Conservation (phyloP, 2,113 vertebrate species). For the Proterorhinus semilunaris region DNA sequence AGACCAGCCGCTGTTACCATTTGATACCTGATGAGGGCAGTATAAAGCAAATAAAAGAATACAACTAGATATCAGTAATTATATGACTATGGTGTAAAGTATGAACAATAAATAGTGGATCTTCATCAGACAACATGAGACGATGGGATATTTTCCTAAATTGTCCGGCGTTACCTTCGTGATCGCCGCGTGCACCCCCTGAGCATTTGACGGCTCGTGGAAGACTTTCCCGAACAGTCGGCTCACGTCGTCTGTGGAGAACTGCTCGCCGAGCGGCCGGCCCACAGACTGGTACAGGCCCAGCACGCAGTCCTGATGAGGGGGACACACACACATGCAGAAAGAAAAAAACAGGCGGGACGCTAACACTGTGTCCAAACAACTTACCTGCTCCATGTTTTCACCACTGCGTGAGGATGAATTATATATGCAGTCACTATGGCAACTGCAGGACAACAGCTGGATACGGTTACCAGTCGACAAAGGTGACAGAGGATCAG, state of each 20-base stretch:
- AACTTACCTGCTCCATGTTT: conserved; percentile 67
- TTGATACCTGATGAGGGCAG: conserved; percentile 54
- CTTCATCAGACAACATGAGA: background rate
- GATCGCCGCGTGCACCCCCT: conserved; percentile 58
- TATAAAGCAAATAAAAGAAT: background rate
- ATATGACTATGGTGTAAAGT: background rate
- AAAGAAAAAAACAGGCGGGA: background rate
- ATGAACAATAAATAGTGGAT: background rate
- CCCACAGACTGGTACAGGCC: conserved; percentile 59
- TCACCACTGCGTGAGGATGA: conserved; percentile 36
- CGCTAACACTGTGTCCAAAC: conserved; percentile 16
- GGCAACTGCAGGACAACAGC: conserved; percentile 49
- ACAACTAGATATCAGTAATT: background rate
- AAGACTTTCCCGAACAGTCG: conserved; percentile 67
- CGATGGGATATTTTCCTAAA: background rate
- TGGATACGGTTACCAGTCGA: conserved; percentile 54
- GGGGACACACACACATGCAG: conserved; percentile 1
- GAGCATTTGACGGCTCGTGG: conserved; percentile 35
- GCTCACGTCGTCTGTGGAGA: conserved; percentile 60
- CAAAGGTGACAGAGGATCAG: conserved; percentile 45
- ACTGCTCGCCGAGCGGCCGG: conserved; percentile 40
- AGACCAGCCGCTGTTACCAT: conserved; percentile 41
- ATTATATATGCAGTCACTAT: conserved; percentile 64
- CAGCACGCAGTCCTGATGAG: conserved; percentile 46
- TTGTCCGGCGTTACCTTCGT: conserved; percentile 51